These are phyloP conservation scores for Schizothorax lantsangensis DNA, from an alignment of 2,797 vertebrate species.

Conservation along the genomic window DNA sequence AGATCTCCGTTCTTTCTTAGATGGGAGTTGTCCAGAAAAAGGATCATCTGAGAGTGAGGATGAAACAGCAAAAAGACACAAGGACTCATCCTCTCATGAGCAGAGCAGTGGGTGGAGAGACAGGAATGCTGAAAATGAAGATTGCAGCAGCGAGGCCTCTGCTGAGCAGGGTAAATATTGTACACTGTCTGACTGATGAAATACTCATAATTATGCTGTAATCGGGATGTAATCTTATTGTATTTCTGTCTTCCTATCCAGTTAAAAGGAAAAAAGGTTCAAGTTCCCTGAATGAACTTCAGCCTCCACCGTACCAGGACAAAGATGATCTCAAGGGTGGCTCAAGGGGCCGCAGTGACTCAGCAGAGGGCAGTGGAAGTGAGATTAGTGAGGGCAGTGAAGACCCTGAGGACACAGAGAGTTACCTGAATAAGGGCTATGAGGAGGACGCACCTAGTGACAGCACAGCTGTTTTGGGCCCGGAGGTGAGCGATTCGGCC, in stretches of 20 bases:
- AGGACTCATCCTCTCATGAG: constrained; percentile 77
- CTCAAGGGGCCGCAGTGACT: constrained; percentile 76
- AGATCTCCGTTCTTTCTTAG: constrained; percentile 65
- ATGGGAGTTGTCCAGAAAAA: constrained; percentile 81
- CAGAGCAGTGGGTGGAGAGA: constrained; percentile 85
- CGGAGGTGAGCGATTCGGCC: constrained; percentile 80
- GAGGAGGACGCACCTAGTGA: constrained; percentile 96
- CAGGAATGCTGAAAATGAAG: constrained; percentile 84
- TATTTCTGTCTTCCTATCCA: constrained; percentile 64
- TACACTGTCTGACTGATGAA: background rate
- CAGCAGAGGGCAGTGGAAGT: constrained; percentile 74
- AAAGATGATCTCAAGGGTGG: constrained; percentile 22
- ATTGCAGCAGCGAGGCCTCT: constrained; percentile 91
- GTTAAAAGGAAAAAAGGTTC: constrained; percentile 89
- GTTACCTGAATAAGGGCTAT: constrained; percentile 90
- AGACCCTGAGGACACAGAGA: constrained; percentile 86
- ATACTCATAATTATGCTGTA: background rate
- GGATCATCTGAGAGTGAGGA: constrained; percentile 91
- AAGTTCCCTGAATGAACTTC: constrained; percentile 84
- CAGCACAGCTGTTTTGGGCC: constrained; percentile 93
- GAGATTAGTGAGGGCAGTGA: constrained; percentile 81
- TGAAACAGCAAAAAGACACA: constrained; percentile 82
- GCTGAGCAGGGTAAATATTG: constrained; percentile 83
- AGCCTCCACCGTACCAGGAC: constrained; percentile 88
- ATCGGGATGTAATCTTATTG: background rate